phyloP scores from a whole-genome alignment of 2,797 vertebrate genomes.

The Borostomias antarcticus region DNA sequence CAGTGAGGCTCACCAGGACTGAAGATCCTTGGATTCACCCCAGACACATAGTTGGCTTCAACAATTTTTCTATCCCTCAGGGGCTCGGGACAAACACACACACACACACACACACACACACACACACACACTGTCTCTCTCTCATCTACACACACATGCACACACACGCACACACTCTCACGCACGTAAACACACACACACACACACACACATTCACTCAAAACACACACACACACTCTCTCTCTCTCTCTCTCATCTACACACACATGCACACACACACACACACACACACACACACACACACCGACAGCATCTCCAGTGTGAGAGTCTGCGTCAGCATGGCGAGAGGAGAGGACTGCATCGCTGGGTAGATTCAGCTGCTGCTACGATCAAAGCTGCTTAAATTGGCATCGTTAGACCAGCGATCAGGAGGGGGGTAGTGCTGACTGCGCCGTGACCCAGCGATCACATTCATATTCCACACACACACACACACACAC shows the following conservation, averaged over 20 bases:
- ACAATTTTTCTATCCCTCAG: too few species aligned
- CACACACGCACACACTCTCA: too few species aligned
- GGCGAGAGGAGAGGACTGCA: neutral
- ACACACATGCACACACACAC: too few species aligned
- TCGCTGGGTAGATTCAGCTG: neutral
- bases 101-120: neutral
- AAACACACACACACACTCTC: neutral
- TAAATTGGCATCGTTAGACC: conserved; percentile 51
- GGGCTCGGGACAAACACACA: neutral
- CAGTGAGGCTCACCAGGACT: too few species aligned
- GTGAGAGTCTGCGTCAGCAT: neutral
- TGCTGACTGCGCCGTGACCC: conserved; percentile 28
- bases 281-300: neutral
- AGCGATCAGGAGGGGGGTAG: conserved; percentile 29
- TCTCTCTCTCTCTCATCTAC: too few species aligned
- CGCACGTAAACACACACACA: too few species aligned
- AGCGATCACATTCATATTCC: neutral
- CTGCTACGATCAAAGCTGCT: conserved; percentile 45
- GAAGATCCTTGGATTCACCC: too few species aligned
- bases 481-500: neutral
- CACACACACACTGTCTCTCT: neutral
- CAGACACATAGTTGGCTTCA: too few species aligned
- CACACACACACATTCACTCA: neutral
- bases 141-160: neutral
- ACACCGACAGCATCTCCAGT: neutral